Percentiles rank a stretch among this genome's conserved stretches.
phyloP scores from a whole-genome alignment of 2,888 invertebrate genomes.

The Cheilosia scutellata region DNA sequence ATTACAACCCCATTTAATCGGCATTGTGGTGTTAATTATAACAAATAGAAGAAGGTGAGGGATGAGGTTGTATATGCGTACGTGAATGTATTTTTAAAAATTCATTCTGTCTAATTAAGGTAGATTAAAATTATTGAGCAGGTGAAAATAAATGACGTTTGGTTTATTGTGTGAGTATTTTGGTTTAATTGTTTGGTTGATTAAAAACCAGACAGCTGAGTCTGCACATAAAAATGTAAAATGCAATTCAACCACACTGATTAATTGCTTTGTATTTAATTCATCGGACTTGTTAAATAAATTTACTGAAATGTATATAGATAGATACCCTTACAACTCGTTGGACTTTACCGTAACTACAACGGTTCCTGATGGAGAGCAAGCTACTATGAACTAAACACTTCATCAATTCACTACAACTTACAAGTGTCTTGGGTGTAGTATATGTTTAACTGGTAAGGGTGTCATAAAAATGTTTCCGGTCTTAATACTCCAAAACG shows the following conservation, averaged over 20 bases:
- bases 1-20: constrained; percentile 49
- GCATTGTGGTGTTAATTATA: constrained; percentile 66
- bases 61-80: constrained; percentile 2
- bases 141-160: constrained; percentile 52
- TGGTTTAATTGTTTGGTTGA: constrained; percentile 67
- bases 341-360: no score
- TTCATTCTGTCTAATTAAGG: constrained; percentile 64
- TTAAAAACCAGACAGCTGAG: constrained; percentile 59
- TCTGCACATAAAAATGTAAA: constrained; percentile 23
- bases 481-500: no score
- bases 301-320: background rate
- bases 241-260: constrained; percentile 15
- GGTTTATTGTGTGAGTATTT: constrained; percentile 33
- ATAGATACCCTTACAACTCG: no score
- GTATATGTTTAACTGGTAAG: no score
- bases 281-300: constrained; percentile 3
- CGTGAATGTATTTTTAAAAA: constrained; percentile 27
- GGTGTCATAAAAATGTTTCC: no score
- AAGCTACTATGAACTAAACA: no score
- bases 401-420: no score
- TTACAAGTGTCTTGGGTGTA: no score
- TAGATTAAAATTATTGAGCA: constrained; percentile 67
- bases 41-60: constrained; percentile 49
- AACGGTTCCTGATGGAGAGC: no score
- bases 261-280: constrained; percentile 6